Evolutionary conservation across 2,888 invertebrate genomes (phyloP), one percentile per base, ranked within the genome.

Genomic region (Hypselothyrea guttata): DNA sequence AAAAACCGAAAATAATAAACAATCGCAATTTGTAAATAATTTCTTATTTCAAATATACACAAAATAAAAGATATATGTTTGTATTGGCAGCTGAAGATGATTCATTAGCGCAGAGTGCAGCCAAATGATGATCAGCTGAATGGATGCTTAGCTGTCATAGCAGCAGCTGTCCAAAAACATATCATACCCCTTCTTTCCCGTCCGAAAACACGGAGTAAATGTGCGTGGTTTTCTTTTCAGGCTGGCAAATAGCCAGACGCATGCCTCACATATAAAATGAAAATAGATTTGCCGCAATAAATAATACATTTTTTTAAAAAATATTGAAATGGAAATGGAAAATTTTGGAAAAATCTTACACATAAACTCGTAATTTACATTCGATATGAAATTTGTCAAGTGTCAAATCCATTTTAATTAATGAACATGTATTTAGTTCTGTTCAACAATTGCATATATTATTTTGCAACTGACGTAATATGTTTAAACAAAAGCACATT

Each of bases 1-100:
- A n/a, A n/a, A n/a, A n/a, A n/a, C n/a, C n/a, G n/a, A n/a, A n/a
- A 68, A 82, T 56, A 66, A 84, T 69, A 77, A 82, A 78, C 75
- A 84, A 82, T 34, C 34, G 22, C 41, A 57, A 60, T 61, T 48
- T 65, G 67, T 76, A 84, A 81, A 84, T 71, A 74, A 66, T 84
- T n/a, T n/a, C n/a, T n/a, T 75, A 64, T 62, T 22, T 22, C 5
- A 22, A 22, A 22, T 22, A n/a, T n/a, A n/a, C n/a, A n/a, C n/a
- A n/a, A n/a, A n/a, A n/a, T n/a, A n/a, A n/a, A n/a, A n/a, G n/a
- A n/a, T n/a, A 63, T 55, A 52, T 45, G 18, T 41, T 40, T 51
- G 18, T 53, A 22, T 22, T 22, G 22, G 22, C 22, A 22, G 22
- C 22, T 9, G 28, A 11, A 22, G 56, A 18, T 55, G 67, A 76